Percentiles rank a stretch among this genome's conserved stretches.
phyloP scores from a whole-genome alignment of 1,140 invertebrate genomes.

The Macrocentrus cingulum region DNA sequence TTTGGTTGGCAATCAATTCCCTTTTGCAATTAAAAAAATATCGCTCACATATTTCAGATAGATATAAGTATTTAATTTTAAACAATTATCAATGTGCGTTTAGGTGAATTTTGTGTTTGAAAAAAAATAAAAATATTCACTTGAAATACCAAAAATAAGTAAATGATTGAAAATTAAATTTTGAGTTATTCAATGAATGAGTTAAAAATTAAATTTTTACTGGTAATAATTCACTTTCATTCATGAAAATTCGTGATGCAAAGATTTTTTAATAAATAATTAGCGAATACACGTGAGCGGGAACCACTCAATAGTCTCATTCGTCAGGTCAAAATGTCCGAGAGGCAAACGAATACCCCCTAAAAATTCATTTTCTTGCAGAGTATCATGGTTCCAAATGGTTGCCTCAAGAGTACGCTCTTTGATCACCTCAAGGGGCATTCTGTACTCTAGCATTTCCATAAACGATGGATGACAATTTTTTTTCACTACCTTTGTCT shows the following conservation, averaged over 20 bases:
- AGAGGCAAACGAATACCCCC: conserved; percentile 84
- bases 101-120: too few species aligned
- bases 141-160: too few species aligned
- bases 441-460: conserved; percentile 93
- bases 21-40: not conserved
- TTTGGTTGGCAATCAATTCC: conserved; percentile 11
- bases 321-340: conserved; percentile 68
- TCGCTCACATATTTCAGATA: too few species aligned
- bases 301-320: conserved; percentile 81
- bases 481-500: conserved; percentile 89
- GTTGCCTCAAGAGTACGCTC: conserved; percentile 82
- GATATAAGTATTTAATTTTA: too few species aligned
- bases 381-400: conserved; percentile 90
- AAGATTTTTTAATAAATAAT: conserved; percentile 16
- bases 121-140: too few species aligned
- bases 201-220: too few species aligned
- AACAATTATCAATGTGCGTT: too few species aligned
- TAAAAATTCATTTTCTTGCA: conserved; percentile 95
- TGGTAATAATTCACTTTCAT: too few species aligned
- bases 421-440: conserved; percentile 79
- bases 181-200: too few species aligned
- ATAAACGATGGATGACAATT: conserved; percentile 96
- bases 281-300: conserved; percentile 65
- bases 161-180: too few species aligned
- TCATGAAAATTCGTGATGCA: too few species aligned